Evolutionary conservation across 2,888 invertebrate species (phyloP).

Genomic region (Drosophila koepferae): DNA sequence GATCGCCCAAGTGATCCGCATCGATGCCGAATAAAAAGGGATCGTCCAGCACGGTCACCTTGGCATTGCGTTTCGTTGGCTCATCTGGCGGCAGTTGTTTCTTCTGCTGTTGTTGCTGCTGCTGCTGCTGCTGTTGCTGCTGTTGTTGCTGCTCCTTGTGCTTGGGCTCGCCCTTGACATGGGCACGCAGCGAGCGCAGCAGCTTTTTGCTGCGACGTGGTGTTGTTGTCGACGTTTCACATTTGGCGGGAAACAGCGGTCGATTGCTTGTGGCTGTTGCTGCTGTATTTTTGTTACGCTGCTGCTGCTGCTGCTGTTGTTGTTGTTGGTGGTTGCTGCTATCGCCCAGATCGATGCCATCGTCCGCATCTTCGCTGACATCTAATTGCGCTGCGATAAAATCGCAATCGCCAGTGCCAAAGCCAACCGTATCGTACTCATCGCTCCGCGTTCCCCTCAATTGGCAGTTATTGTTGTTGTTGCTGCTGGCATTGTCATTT

Average conservation of each 20-base stretch:
- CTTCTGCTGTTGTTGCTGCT: constrained; percentile 26
- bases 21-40: constrained; percentile 85
- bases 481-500: constrained; percentile 68
- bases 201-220: constrained; percentile 82
- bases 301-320: constrained; percentile 23
- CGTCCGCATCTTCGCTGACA: constrained; percentile 75
- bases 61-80: constrained; percentile 82
- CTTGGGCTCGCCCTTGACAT: constrained; percentile 70
- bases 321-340: constrained; percentile 34
- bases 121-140: constrained; percentile 9
- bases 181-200: constrained; percentile 81
- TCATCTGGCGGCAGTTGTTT: constrained; percentile 49
- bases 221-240: constrained; percentile 46
- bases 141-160: constrained; percentile 31
- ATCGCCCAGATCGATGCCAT: constrained; percentile 76
- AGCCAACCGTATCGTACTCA: constrained; percentile 73
- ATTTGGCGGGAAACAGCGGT: constrained; percentile 80
- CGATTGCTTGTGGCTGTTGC: constrained; percentile 40
- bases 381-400: constrained; percentile 79
- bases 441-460: constrained; percentile 59
- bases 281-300: constrained; percentile 22
- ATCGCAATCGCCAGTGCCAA: constrained; percentile 66
- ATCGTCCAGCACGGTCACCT: constrained; percentile 85
- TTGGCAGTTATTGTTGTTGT: constrained; percentile 64
- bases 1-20: constrained; percentile 82